Evolutionary conservation across 2,888 invertebrate species (phyloP), one percentile per base, ranked within the genome.

Genomic region (Ormyrus labotus): DNA sequence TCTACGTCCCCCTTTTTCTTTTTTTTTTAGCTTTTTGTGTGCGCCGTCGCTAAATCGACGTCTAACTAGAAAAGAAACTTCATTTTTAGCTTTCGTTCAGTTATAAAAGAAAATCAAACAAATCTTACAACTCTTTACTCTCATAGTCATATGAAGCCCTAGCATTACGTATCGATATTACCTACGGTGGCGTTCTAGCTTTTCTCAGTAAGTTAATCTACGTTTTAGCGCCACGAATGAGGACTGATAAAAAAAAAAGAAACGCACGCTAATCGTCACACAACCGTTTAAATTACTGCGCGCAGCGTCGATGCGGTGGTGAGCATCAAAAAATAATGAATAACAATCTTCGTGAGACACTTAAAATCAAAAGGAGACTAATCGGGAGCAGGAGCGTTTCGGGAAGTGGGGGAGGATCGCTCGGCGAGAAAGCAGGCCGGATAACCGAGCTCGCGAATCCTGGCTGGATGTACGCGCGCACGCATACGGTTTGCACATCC

Each of bases 51-150:
- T 76, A 80, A 81, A 78, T 74, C 77, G 61, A 81, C 74, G 61
- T 78, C 70, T 78, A 78, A 81, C 81, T 81, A 81, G 74, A 81
- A 81, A 78, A 78, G 55, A 81, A 81, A 81, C 55, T 81, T 77
- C 48, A 81, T 67, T 64, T 73, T 80, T 81, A 81, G 69, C 73
- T 63, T 77, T 72, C 64, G 34, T 34, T 34, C 34, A 34, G 34
- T 34, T 34, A 34, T 4, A 34, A 34, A 34, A 4, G 3, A 34
- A 34, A 34, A 34, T 34, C 34, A 34, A 34, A 34, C 34, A 4
- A 34, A 34, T 34, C 34, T 34, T 34, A 4, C 34, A 34, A 34
- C 34, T 34, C 34, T 34, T 72, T 55, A 60, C 11, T 63, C 55
- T 51, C 34, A 34, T 10, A 8, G 48, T 61, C 9, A 60, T 13